A percentile compares a stretch with the other conserved stretches of the same genome.
phyloP scores from a whole-genome alignment of 92 coral and sea anemone species.

The Umimayanthus kanabou region DNA sequence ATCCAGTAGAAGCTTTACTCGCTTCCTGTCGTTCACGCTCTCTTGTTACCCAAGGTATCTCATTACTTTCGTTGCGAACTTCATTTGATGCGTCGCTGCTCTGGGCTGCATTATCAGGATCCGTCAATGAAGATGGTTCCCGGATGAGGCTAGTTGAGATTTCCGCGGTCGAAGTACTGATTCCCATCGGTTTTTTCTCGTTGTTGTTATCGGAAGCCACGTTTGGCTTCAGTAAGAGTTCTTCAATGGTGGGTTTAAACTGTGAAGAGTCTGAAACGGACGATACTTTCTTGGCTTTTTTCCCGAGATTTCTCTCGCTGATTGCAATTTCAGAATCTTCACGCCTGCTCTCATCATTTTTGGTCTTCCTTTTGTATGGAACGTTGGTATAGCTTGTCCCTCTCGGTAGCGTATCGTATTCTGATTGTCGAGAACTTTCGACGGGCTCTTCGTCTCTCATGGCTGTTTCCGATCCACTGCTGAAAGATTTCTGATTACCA shows the following conservation, averaged over 20 bases:
- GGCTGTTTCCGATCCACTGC: background rate
- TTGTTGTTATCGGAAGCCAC: background rate
- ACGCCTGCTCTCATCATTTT: background rate
- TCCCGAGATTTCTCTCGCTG: background rate
- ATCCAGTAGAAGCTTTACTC: background rate
- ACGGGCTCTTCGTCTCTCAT: background rate
- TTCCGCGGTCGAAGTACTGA: background rate
- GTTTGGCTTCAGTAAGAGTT: background rate
- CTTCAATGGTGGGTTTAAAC: background rate
- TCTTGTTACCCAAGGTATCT: no score
- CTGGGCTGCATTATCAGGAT: background rate
- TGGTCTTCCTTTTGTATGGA: background rate
- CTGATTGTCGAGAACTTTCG: background rate
- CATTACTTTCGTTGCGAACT: background rate
- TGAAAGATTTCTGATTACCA: background rate
- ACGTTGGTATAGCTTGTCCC: no score
- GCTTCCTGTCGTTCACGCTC: background rate
- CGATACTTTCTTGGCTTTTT: background rate
- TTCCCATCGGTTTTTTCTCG: background rate
- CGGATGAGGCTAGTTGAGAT: background rate
- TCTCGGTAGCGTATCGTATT: background rate
- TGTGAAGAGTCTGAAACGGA: background rate
- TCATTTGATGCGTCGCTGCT: background rate
- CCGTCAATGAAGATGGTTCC: background rate
- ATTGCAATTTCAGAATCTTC: background rate